phyloP scores from a whole-genome alignment of 2,113 vertebrate species.

The Pteruthius melanotis region DNA sequence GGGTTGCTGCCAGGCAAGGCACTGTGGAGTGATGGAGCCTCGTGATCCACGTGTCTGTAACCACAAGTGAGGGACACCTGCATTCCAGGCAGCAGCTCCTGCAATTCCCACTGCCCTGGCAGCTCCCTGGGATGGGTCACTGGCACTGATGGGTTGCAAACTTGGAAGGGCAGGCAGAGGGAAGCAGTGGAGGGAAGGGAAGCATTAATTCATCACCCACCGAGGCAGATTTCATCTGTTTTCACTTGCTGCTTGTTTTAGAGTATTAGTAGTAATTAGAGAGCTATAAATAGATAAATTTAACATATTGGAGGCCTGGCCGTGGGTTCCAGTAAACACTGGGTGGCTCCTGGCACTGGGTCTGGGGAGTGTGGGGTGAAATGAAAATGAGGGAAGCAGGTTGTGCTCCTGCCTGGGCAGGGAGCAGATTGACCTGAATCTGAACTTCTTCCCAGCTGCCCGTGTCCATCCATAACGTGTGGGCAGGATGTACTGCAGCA shows the following conservation, averaged over 20 bases:
- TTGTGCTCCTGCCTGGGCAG: background rate
- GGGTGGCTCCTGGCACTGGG: background rate
- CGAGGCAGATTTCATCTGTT: background rate
- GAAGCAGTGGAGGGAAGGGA: background rate
- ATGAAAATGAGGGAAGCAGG: background rate
- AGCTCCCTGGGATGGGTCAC: background rate
- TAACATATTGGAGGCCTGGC: background rate
- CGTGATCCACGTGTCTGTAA: background rate
- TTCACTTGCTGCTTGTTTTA: background rate
- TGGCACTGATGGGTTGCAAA: fast-evolving
- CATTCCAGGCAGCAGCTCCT: background rate
- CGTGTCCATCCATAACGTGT: background rate
- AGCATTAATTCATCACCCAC: background rate
- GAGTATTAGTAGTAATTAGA: background rate
- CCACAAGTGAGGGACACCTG: background rate
- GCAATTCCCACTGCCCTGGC: background rate
- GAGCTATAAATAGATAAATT: background rate
- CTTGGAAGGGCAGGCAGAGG: background rate
- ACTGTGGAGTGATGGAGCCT: background rate
- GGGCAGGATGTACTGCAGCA: background rate
- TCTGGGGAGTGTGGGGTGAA: background rate
- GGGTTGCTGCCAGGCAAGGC: background rate
- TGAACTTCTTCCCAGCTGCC: conserved; percentile 13
- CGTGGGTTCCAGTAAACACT: background rate
- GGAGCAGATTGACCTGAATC: background rate